Conservation (phyloP, 2,113 vertebrate species). For the Prinia subflava region DNA sequence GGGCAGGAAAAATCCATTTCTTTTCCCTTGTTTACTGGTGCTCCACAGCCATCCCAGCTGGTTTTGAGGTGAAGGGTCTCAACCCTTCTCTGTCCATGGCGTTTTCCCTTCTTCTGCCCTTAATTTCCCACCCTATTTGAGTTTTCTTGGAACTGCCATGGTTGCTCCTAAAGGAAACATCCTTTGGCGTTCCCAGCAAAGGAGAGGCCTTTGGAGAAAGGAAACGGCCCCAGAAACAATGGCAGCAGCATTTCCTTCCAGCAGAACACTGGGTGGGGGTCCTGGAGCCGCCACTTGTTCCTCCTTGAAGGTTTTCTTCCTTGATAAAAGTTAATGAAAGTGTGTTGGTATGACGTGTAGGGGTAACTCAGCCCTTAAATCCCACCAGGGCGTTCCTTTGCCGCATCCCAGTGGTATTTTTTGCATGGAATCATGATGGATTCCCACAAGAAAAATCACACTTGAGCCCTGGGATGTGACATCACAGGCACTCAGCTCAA, state of each 20-base stretch:
- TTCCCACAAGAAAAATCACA: accelerated
- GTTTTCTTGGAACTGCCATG: accelerated
- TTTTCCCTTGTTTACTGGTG: background rate
- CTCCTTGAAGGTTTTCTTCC: background rate
- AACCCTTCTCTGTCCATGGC: background rate
- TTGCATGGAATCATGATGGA: accelerated
- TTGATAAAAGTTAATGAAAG: background rate
- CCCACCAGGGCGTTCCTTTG: background rate
- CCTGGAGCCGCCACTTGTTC: background rate
- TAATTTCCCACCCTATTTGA: background rate
- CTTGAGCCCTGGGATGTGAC: background rate
- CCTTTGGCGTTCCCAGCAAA: background rate
- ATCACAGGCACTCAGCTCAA: background rate
- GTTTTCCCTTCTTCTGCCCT: accelerated
- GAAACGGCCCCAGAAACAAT: constrained; percentile 45
- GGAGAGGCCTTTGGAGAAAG: constrained; percentile 34
- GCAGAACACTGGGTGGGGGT: background rate
- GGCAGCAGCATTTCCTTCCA: constrained; percentile 18
- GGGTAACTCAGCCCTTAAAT: background rate
- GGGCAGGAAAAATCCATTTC: background rate
- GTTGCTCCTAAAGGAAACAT: background rate
- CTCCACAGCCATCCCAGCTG: background rate
- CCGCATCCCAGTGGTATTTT: accelerated
- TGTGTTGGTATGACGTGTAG: accelerated
- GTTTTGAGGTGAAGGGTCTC: background rate